Conservation (phyloP, 2,797 vertebrate genomes). For the Cyclopterus lumpus region DNA sequence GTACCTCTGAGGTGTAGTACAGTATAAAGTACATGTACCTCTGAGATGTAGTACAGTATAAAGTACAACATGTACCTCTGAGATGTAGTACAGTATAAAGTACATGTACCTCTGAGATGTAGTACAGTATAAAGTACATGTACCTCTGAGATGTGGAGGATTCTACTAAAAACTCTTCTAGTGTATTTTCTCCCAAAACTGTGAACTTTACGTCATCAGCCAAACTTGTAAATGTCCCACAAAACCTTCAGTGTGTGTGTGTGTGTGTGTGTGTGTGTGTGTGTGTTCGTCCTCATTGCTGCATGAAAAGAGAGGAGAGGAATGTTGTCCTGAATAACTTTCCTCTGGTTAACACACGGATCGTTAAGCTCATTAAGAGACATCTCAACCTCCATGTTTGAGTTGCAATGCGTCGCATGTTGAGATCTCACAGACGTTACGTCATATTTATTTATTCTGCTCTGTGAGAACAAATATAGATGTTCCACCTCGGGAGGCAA, state of each 20-base stretch:
- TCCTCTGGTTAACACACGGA: not conserved
- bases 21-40: too few relatives aligned
- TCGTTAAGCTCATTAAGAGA: not conserved
- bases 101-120: too few relatives aligned
- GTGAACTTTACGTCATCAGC: conserved; percentile 27
- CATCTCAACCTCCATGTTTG: not conserved
- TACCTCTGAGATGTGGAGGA: not conserved
- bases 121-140: too few relatives aligned
- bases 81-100: too few relatives aligned
- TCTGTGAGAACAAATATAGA: too few relatives aligned
- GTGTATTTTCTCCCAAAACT: not conserved
- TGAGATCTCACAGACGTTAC: not conserved
- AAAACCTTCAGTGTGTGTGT: not conserved
- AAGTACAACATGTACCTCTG: too few relatives aligned
- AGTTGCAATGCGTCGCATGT: not conserved
- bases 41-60: too few relatives aligned
- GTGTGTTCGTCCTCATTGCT: not conserved
- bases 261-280: not conserved
- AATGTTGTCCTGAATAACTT: not conserved
- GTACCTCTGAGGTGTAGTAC: too few relatives aligned
- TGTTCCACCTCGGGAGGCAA: too few relatives aligned
- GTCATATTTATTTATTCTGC: not conserved
- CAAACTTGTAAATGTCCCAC: conserved; percentile 25
- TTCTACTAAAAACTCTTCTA: not conserved
- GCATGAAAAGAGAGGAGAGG: not conserved